phyloP scores from a whole-genome alignment of 1,140 invertebrate species.

The Acromyrmex echinatior region DNA sequence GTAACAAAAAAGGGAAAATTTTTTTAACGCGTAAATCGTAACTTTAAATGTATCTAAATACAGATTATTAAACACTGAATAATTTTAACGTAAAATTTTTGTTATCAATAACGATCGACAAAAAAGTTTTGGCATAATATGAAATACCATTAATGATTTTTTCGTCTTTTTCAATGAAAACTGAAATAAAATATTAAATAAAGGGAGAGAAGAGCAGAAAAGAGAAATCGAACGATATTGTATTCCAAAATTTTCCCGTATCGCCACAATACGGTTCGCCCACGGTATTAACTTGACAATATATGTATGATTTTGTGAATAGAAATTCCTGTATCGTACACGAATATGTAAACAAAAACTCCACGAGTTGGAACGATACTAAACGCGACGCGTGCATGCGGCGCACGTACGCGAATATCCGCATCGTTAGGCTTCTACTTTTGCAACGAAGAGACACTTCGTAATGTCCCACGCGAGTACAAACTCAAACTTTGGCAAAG shows the following conservation, averaged over 20 bases:
- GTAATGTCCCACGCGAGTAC: neutral
- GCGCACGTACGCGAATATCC: slow-evolving; percentile 23
- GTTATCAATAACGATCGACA: neutral
- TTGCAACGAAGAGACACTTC: slow-evolving; percentile 31
- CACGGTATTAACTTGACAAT: neutral
- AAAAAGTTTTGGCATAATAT: slow-evolving; percentile 7
- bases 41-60: no score
- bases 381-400: neutral
- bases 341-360: neutral
- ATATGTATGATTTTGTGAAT: neutral
- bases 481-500: slow-evolving; percentile 38
- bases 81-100: neutral
- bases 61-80: neutral
- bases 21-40: no score
- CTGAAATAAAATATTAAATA: neutral
- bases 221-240: neutral
- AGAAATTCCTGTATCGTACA: neutral
- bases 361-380: neutral
- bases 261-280: neutral
- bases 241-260: neutral
- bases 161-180: neutral
- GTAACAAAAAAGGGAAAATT: no score
- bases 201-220: neutral
- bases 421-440: slow-evolving; percentile 20
- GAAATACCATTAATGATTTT: neutral